Base-by-base conservation (phyloP, 2,888 invertebrate genomes). In the Pseudococcus viburni region DNA sequence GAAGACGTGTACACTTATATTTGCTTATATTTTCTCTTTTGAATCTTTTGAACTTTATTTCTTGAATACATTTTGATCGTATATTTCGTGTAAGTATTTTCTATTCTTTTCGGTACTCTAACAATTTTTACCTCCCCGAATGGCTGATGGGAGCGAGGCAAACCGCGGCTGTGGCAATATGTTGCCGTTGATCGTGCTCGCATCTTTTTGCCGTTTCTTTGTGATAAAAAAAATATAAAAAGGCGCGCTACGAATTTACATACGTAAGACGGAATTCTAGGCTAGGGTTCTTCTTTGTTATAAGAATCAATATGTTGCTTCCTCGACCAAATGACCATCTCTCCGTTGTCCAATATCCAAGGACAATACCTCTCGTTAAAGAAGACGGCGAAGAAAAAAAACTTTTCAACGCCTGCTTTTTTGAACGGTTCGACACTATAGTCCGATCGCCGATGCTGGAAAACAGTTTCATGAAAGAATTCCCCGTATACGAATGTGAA, bases 381-480 rank as follows among this genome's bases (percentile, higher is more conserved):
- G 15, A n/a, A 6, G 7, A 59, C 12, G 17, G 17, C n/a, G n/a
- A 15, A 59, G 8, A 59, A 59, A 59, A 19, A 15, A 64, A 64
- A 64, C 33, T 73, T 33, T 73, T 33, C 73, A 17, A 15, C 33
- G 73, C 7, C 11, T 73, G 64, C 19, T 64, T 64, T 73, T 73
- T 73, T 33, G 7, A 73, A 73, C 73, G 39, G 73, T 73, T 73
- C 26, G 6, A 6, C 39, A 12, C 11, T 11, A 0, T 26, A 8
- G 68, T 55, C 7, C 64, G 15, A 22, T 22, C 59, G 15, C 22
- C 6, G 64, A 11, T 64, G 73, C 26, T 73, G 73, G 73, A 73
- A 73, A 73, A 73, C 73, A 33, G 73, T 73, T 33, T 73, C 33
- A 73, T 33, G 64, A 64, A 73, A 73, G 73, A 73, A 73, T 73